A percentile compares a stretch with the other conserved stretches of the same genome.
Conservation (phyloP, 2,797 vertebrate species). For the Takifugu ocellatus region DNA sequence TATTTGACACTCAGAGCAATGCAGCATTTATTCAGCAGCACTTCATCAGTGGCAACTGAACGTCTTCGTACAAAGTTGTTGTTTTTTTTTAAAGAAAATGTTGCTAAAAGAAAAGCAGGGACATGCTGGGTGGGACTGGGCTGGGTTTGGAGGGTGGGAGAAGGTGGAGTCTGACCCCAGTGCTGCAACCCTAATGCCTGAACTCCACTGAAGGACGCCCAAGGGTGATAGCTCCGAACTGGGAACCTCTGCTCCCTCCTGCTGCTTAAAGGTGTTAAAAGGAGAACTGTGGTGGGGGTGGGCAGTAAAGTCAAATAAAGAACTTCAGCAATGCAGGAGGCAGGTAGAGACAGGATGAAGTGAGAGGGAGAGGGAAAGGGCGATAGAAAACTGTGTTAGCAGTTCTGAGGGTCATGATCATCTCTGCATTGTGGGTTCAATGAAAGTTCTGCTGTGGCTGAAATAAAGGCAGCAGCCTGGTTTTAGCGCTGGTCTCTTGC, state of each 20-base stretch:
- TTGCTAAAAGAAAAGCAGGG: slow-evolving; percentile 5
- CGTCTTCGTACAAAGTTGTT: slow-evolving; percentile 14
- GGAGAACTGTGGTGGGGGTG: slow-evolving; percentile 11
- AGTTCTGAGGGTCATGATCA: slow-evolving; percentile 10
- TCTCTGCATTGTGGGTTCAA: background rate
- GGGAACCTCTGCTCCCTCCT: slow-evolving; percentile 32
- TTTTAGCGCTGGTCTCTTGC: slow-evolving; percentile 20
- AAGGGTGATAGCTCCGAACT: slow-evolving; percentile 26
- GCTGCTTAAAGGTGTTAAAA: slow-evolving; percentile 24
- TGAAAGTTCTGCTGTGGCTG: background rate
- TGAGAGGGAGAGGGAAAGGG: slow-evolving; percentile 6
- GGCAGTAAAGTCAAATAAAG: slow-evolving; percentile 38
- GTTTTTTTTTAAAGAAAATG: background rate
- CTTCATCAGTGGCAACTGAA: slow-evolving; percentile 5
- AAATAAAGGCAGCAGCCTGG: slow-evolving; percentile 9
- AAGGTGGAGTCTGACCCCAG: slow-evolving; percentile 37
- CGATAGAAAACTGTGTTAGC: slow-evolving; percentile 2
- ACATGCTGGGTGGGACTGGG: slow-evolving; percentile 28
- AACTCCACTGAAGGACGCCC: slow-evolving; percentile 49
- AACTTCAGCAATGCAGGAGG: slow-evolving; percentile 63
- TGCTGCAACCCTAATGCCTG: slow-evolving; percentile 37
- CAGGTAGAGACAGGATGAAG: slow-evolving; percentile 72
- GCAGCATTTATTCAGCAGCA: background rate
- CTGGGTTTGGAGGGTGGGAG: slow-evolving; percentile 23
- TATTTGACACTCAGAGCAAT: slow-evolving; percentile 9